A percentile compares a stretch with the other conserved stretches of the same genome.
Conservation (phyloP, 2,797 vertebrate genomes). For the Eospalax fontanierii region DNA sequence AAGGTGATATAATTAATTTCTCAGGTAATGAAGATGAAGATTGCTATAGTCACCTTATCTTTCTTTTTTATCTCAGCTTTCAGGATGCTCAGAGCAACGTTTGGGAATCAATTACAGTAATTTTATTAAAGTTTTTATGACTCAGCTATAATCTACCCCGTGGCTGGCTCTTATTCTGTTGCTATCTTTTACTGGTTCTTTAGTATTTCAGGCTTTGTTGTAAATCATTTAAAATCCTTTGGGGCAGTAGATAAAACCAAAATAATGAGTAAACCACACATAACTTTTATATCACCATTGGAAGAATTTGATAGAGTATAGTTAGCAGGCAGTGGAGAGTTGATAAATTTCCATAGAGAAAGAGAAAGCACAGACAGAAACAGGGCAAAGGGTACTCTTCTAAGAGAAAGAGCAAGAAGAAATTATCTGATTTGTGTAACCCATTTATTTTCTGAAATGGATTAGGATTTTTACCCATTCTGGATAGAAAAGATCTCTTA, state of each 20-base stretch:
- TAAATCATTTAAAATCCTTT: constrained; percentile 56
- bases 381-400: not conserved
- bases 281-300: constrained; percentile 6
- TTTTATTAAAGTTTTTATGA: constrained; percentile 54
- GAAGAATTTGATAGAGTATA: constrained; percentile 23
- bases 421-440: not conserved
- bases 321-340: not conserved
- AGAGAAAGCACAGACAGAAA: not conserved
- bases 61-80: constrained; percentile 40
- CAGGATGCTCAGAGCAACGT: constrained; percentile 9
- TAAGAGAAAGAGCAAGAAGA: not conserved
- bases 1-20: constrained; percentile 67
- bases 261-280: constrained; percentile 1
- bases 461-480: not conserved
- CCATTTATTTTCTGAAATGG: not conserved
- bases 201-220: constrained; percentile 27
- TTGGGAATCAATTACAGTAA: not conserved
- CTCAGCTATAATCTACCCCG: not conserved
- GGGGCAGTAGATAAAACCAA: constrained; percentile 23
- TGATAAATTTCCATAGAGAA: not conserved
- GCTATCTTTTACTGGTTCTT: not conserved
- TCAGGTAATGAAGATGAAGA: constrained; percentile 35
- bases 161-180: constrained; percentile 12
- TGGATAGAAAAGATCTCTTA: not conserved
- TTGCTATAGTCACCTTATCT: not conserved